Evolutionary conservation across 2,888 invertebrate species (phyloP).

Genomic region (Zeuzera pyrina): DNA sequence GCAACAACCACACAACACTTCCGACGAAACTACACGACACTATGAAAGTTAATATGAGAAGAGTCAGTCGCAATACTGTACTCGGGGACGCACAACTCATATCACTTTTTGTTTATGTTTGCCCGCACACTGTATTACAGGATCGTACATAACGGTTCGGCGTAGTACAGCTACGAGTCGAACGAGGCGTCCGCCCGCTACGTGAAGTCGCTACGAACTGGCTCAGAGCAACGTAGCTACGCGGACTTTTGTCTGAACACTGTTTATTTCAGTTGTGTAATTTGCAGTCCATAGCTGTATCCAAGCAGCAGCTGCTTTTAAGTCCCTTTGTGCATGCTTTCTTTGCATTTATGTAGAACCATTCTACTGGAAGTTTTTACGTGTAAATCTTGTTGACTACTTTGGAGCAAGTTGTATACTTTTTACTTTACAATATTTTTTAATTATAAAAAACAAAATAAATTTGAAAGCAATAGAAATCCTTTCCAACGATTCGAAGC

Average conservation of each 20-base stretch:
- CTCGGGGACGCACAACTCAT: slow-evolving; percentile 67
- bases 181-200: slow-evolving; percentile 53
- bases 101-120: slow-evolving; percentile 70
- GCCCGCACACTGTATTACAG: slow-evolving; percentile 40
- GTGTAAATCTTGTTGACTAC: too few species aligned
- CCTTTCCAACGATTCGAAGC: too few species aligned
- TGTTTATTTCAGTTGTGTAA: slow-evolving; percentile 57
- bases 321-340: slow-evolving; percentile 58
- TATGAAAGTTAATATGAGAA: slow-evolving; percentile 57
- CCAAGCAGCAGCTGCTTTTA: slow-evolving; percentile 62
- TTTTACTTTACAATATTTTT: background rate
- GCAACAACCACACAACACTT: slow-evolving; percentile 64
- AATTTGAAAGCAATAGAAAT: background rate
- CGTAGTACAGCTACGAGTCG: slow-evolving; percentile 29
- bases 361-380: slow-evolving; percentile 48
- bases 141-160: slow-evolving; percentile 58
- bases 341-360: slow-evolving; percentile 55
- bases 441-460: background rate
- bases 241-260: slow-evolving; percentile 30
- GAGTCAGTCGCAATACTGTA: slow-evolving; percentile 58
- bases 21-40: slow-evolving; percentile 61
- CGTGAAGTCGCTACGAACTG: slow-evolving; percentile 52
- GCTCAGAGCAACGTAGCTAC: slow-evolving; percentile 26
- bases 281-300: slow-evolving; percentile 60
- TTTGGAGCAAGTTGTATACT: background rate